phyloP scores from a whole-genome alignment of 2,888 invertebrate genomes.

The Priocnemis perturbator region DNA sequence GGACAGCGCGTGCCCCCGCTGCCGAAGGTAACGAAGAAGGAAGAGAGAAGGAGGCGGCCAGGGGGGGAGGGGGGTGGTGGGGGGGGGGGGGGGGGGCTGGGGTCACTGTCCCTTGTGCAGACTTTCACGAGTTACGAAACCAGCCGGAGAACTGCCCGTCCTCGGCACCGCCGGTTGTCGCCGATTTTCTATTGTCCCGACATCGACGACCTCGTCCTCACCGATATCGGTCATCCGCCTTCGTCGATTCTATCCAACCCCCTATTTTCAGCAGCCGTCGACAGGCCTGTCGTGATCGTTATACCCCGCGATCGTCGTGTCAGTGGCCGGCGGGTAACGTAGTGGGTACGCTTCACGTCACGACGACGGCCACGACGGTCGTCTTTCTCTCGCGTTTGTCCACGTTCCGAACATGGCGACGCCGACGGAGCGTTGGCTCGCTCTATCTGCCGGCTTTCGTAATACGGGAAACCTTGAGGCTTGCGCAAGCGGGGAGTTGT shows the following conservation, averaged over 20 bases:
- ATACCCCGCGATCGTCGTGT: not conserved
- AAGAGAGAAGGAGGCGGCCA: conserved; percentile 16
- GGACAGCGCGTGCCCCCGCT: conserved; percentile 21
- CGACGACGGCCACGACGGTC: too few relatives aligned
- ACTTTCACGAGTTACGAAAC: conserved; percentile 76
- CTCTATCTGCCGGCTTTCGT: conserved; percentile 69
- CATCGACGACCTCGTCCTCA: conserved; percentile 18
- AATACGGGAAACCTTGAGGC: conserved; percentile 73
- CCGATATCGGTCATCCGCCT: too few relatives aligned
- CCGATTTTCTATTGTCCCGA: conserved; percentile 73
- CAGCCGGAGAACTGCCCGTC: conserved; percentile 71
- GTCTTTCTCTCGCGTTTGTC: too few relatives aligned
- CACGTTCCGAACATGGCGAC: too few relatives aligned
- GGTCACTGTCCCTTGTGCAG: conserved; percentile 74
- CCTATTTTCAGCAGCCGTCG: conserved; percentile 14
- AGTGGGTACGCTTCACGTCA: too few relatives aligned
- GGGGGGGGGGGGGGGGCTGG: conserved; percentile 63
- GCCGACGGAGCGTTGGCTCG: conserved; percentile 14
- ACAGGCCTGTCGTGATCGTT: conserved; percentile 30
- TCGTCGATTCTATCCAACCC: not conserved
- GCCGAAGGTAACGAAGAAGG: conserved; percentile 41
- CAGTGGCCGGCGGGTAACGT: too few relatives aligned
- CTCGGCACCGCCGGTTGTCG: conserved; percentile 75
- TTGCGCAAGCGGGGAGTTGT: conserved; percentile 66
- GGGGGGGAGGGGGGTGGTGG: conserved; percentile 39